Conservation (phyloP, 1,140 invertebrate species). For the Drosophila pruinosa region DNA sequence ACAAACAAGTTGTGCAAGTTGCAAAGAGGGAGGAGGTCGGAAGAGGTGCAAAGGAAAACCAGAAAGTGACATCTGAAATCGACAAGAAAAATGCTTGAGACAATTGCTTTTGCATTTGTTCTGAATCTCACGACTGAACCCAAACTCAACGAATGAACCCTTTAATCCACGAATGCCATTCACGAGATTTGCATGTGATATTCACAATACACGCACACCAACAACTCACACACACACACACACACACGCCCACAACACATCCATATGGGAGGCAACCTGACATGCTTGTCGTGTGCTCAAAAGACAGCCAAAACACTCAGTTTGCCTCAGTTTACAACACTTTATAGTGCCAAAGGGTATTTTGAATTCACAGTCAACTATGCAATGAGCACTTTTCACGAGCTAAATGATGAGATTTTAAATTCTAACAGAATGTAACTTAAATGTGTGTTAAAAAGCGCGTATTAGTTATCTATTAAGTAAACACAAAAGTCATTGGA, state of each 20-base stretch:
- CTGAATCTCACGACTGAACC: background rate
- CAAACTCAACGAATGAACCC: constrained; percentile 11
- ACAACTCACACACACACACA: constrained; percentile 10
- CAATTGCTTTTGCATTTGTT: constrained; percentile 63
- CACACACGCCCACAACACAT: background rate
- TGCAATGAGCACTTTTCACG: background rate
- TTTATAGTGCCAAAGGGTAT: background rate
- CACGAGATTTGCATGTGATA: constrained; percentile 36
- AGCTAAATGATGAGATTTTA: background rate
- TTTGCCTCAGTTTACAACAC: constrained; percentile 5
- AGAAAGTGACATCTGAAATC: constrained; percentile 27
- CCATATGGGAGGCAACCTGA: constrained; percentile 9
- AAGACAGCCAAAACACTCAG: constrained; percentile 36
- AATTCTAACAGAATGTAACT: too few relatives aligned
- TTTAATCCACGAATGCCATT: constrained; percentile 54
- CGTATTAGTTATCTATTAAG: too few relatives aligned
- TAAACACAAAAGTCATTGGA: too few relatives aligned
- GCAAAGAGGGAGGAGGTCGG: background rate
- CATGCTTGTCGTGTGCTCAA: constrained; percentile 40
- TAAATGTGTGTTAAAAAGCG: too few relatives aligned
- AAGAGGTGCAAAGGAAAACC: background rate
- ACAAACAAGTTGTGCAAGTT: too few relatives aligned
- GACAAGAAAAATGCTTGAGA: constrained; percentile 57
- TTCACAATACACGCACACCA: constrained; percentile 2
- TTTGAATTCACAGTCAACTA: background rate